Evolutionary conservation across 2,113 vertebrate genomes (phyloP).

Genomic region (Ptilonorhynchus violaceus): DNA sequence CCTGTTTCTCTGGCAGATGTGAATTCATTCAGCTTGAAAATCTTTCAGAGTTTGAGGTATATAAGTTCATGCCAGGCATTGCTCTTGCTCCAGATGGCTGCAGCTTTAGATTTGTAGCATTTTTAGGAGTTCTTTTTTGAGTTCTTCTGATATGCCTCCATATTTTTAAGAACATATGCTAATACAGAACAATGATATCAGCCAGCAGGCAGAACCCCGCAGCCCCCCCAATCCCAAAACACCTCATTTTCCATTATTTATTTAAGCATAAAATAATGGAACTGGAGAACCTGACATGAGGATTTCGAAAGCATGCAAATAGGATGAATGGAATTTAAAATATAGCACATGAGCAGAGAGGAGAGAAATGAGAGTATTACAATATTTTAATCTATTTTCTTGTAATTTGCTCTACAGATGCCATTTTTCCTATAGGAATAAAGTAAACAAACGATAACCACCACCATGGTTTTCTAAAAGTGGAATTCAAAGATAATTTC

Average conservation of each 20-base stretch:
- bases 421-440: not conserved
- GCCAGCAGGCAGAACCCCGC: not conserved
- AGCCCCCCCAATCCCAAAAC: fast-evolving
- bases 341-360: not conserved
- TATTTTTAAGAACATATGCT: not conserved
- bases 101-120: not conserved
- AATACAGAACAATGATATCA: not conserved
- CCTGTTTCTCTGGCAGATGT: not conserved
- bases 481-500: not conserved
- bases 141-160: not conserved
- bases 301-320: not conserved
- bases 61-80: not conserved
- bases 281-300: not conserved
- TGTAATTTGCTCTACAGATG: not conserved
- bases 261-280: not conserved
- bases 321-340: not conserved
- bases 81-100: conserved; percentile 14
- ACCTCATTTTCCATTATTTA: not conserved
- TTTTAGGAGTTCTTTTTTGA: not conserved
- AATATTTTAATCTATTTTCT: not conserved
- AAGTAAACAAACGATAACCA: not conserved
- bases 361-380: not conserved
- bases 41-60: not conserved
- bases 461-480: not conserved
- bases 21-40: conserved; percentile 20